Conservation (phyloP, 2,113 vertebrate genomes). For the Himantopus leucocephalus region DNA sequence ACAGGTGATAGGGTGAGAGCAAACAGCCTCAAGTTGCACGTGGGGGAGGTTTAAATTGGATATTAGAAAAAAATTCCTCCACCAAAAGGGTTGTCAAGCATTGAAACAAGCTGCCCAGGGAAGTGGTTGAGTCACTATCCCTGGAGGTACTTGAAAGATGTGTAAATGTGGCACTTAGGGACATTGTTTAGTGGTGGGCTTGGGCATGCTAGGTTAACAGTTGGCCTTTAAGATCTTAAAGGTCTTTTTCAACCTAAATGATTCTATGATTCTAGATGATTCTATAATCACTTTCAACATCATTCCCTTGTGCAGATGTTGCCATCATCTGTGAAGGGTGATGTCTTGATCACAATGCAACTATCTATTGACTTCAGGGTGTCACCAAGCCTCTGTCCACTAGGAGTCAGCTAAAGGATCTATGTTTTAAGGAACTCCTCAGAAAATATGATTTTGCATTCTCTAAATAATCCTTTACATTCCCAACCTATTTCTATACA, state of each 20-base stretch:
- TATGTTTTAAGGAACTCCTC: not conserved
- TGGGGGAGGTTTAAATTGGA: not conserved
- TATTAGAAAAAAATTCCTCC: not conserved
- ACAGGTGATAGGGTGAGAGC: not conserved
- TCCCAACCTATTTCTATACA: not conserved
- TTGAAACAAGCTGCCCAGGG: not conserved
- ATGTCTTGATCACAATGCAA: not conserved
- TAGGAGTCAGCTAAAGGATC: not conserved
- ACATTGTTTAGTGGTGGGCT: not conserved
- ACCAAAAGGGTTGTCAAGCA: not conserved
- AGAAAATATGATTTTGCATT: not conserved
- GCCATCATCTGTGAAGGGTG: fast-evolving
- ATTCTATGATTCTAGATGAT: not conserved
- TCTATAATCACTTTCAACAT: not conserved
- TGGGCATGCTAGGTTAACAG: not conserved
- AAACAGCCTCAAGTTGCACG: not conserved
- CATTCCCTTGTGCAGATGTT: not conserved
- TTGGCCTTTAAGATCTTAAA: not conserved
- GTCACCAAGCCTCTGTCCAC: not conserved
- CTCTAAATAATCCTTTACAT: not conserved
- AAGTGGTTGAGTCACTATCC: not conserved
- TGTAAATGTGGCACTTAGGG: too few relatives aligned
- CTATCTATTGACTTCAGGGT: not conserved
- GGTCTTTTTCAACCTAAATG: not conserved
- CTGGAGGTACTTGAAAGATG: not conserved